Evolutionary conservation across 2,888 invertebrate genomes (phyloP), one percentile per base, ranked within the genome.

Genomic region (Chrysolina americana): DNA sequence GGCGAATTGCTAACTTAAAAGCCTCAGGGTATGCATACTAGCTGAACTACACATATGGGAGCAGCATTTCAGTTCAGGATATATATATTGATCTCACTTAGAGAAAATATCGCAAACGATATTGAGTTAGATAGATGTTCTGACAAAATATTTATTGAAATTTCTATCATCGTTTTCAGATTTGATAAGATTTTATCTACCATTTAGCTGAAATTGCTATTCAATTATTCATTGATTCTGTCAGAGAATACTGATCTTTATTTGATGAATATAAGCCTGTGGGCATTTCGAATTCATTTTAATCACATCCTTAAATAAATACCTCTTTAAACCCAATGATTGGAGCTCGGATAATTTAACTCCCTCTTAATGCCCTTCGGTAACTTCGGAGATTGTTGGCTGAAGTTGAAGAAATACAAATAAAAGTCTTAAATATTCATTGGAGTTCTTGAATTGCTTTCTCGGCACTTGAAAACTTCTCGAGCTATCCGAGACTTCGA

Each of bases 401-500:
- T 21, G 21, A 23, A 56, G 23, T 56, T 59, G 59, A 59, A 59
- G 59, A 28, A 59, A 59, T 59, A 59, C 59, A 59, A 59, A 59
- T 59, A 59, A 59, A 59, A 59, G 36, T 59, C 36, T 59, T n/a
- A 59, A 59, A 59, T 59, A 59, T 59, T 59, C 59, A 59, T 36
- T n/a, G 28, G 59, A 23, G 28, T 59, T 53, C 59, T 59, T 15
- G 23, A 59, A 59, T 59, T 59, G 36, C 59, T 59, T 59, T 59
- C 59, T 23, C 59, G 28, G 59, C 28, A 59, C 59, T 28, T 59
- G 1, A n/a, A 59, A 59, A 28, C 36, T 28, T 53, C 59, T 6
- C 23, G n/a, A 15, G 28, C 36, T 28, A 59, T 23, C 28, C 8
- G 28, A 5, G 59, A 59, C 59, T 28, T 59, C 36, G n/a, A 36